Base-by-base conservation (phyloP, 2,888 invertebrate species). In the Andrena trimmerana region DNA sequence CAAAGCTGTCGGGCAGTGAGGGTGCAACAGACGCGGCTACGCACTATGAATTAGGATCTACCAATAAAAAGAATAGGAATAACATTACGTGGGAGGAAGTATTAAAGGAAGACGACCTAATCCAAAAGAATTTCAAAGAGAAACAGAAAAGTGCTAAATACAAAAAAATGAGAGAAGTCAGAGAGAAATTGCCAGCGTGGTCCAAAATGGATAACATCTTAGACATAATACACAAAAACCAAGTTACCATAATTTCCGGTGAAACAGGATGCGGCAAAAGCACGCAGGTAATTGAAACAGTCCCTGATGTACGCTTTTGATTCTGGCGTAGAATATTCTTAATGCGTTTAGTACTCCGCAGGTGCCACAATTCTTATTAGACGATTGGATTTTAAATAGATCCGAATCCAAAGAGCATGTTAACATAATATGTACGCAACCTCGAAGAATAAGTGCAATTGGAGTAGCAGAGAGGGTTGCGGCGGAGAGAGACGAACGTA, bases 331-430 rank as follows among this genome's bases (percentile, higher is more conserved):
- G 13, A n/a, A n/a, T 54, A 36, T n/a, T 20, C 1, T 24, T 66
- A 48, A 27, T 20, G 16, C 7, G 16, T n/a, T 54, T 8, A 67
- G 42, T 33, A 36, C 48, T 66, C 63, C 71, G 2, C 89, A 96
- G 96, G 97, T 99, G n/a, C 98, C 99, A 0, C 99, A 99, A 94
- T 98, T 97, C 94, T 96, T 99, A 63, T 93, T 99, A 36, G 99
- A 99, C 92, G 96, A 98, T 81, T 98, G 98, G 96, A 94, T 98
- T 69, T 94, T 95, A 1, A 96, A 96, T 84, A 94, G 95, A 13
- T 94, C 95, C 10, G 90, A 92, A 24, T 95, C 94, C 0, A 94
- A 95, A 13, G 94, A 95, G 10, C 97, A 97, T 81, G 96, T 98
- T 3, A 97, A 98, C 91, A 97, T 99, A 60, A 95, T 99, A 66